These are phyloP conservation scores for Dasypus novemcinctus DNA, from an alignment of 2,113 vertebrate genomes.

Conservation along the genomic window DNA sequence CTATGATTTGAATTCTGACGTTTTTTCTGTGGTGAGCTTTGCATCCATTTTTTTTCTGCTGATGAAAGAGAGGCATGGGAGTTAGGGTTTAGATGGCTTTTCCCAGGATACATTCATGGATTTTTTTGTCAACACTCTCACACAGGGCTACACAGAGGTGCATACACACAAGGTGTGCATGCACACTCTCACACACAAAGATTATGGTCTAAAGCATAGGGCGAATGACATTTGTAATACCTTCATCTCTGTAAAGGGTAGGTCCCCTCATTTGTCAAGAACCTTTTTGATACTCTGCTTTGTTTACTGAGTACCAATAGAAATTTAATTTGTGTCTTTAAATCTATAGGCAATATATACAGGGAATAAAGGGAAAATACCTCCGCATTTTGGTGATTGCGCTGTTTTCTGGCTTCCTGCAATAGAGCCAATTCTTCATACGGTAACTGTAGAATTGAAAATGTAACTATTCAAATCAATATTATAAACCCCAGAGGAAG, in stretches of 20 bases:
- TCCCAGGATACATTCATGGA: not conserved
- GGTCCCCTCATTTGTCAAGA: not conserved
- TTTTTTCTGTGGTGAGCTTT: not conserved
- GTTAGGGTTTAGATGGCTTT: not conserved
- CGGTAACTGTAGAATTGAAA: not conserved
- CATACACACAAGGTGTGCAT: not conserved
- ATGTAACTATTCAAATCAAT: not conserved
- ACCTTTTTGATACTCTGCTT: not conserved
- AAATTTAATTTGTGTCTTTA: not conserved
- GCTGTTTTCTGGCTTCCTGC: not conserved
- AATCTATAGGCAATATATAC: not conserved
- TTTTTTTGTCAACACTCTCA: not conserved
- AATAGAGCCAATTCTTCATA: not conserved
- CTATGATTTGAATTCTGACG: not conserved
- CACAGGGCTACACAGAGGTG: not conserved
- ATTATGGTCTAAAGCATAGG: not conserved
- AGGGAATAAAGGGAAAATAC: not conserved
- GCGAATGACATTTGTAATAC: not conserved
- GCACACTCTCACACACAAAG: not conserved
- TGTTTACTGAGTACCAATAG: not conserved
- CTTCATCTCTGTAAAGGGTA: not conserved
- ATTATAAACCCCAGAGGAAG: not conserved
- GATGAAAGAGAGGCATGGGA: not conserved
- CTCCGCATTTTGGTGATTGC: not conserved
- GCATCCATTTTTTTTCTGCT: not conserved